Evolutionary conservation across 2,113 vertebrate genomes (phyloP).

Genomic region (Kryptolebias marmoratus): DNA sequence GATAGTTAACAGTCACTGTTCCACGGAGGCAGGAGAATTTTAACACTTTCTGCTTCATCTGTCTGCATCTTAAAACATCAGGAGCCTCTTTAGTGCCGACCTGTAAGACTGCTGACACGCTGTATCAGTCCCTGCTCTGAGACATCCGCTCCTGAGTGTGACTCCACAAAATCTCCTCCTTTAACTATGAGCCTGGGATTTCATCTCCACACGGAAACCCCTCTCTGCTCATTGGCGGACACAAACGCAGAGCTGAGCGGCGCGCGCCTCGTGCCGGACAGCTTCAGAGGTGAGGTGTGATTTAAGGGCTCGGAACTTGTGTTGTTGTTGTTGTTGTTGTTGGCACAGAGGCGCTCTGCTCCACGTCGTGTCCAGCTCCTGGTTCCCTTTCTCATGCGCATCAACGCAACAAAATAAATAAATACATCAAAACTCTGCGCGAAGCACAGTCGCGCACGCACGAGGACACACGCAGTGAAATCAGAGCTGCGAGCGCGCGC

Average conservation of each 20-base stretch:
- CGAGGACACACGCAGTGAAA: background rate
- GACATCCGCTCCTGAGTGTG: conserved; percentile 26
- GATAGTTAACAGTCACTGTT: conserved; percentile 61
- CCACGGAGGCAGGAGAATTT: conserved; percentile 51
- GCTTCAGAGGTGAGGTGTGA: background rate
- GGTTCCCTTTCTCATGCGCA: conserved; percentile 5
- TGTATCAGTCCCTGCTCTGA: conserved; percentile 36
- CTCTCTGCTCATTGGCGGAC: conserved; percentile 19
- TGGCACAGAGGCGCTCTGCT: too few relatives aligned
- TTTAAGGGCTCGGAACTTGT: background rate
- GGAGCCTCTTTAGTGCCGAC: conserved; percentile 27
- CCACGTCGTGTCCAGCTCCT: conserved; percentile 54
- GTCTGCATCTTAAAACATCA: background rate
- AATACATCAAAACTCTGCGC: background rate
- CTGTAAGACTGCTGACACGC: conserved; percentile 52
- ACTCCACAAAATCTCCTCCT: conserved; percentile 43
- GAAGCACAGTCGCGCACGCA: conserved; percentile 23
- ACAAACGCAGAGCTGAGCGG: conserved; percentile 9
- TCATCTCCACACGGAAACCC: conserved; percentile 41
- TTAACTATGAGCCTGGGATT: conserved; percentile 36
- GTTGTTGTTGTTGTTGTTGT: background rate
- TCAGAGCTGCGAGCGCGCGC: background rate
- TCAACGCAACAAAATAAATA: conserved; percentile 5
- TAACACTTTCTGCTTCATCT: conserved; percentile 57
- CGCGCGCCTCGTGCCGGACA: background rate